Conservation (phyloP, 2,113 vertebrate genomes). For the Chionodraco myersi region DNA sequence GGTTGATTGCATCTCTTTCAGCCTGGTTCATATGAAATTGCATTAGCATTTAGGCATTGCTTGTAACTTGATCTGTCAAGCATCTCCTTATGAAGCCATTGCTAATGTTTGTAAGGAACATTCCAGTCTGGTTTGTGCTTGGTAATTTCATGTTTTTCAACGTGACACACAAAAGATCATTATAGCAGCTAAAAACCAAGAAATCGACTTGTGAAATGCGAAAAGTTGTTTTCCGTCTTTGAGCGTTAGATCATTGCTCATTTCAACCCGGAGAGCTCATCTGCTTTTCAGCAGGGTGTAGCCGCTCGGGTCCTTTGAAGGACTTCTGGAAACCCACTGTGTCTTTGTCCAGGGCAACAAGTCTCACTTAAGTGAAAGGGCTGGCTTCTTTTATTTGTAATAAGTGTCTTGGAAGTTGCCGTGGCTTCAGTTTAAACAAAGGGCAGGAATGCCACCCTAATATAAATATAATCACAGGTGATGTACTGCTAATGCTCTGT, state of each 20-base stretch:
- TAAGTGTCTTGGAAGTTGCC: conserved; percentile 54
- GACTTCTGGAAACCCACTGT: conserved; percentile 40
- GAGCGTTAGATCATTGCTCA: conserved; percentile 30
- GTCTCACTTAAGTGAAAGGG: conserved; percentile 55
- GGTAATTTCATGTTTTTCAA: conserved; percentile 17
- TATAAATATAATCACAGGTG: conserved; percentile 80
- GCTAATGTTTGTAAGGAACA: conserved; percentile 24
- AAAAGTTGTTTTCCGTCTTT: conserved; percentile 39
- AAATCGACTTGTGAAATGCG: conserved; percentile 34
- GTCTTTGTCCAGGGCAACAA: conserved; percentile 64
- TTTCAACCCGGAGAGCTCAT: conserved; percentile 37
- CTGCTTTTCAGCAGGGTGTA: conserved; percentile 26
- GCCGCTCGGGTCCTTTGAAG: conserved; percentile 36
- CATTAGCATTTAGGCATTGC: conserved; percentile 83
- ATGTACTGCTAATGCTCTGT: conserved; percentile 81
- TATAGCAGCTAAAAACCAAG: conserved; percentile 13
- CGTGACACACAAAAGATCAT: conserved; percentile 25
- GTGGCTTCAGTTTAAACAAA: conserved; percentile 77
- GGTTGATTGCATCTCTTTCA: conserved; percentile 85
- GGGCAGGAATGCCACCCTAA: conserved; percentile 67
- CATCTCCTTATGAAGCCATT: conserved; percentile 57
- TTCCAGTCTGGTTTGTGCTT: conserved; percentile 25
- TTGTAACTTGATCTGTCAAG: conserved; percentile 82
- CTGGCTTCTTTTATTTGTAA: conserved; percentile 69
- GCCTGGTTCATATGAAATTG: conserved; percentile 80